Conservation (phyloP, 1,140 invertebrate species). For the Aricia agestis region DNA sequence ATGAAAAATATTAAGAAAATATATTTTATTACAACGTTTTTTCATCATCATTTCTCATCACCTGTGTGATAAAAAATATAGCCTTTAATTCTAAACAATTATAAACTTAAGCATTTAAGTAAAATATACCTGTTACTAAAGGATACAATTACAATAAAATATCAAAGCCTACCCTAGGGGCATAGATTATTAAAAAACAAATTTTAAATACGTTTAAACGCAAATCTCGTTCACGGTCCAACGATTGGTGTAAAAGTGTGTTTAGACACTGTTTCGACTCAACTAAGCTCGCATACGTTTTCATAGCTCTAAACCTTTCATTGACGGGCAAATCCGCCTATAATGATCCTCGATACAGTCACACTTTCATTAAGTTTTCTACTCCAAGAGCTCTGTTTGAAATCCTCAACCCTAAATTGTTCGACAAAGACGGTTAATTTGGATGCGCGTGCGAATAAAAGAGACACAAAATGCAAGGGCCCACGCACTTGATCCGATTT, state of each 20-base stretch:
- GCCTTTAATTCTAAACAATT: too few species aligned
- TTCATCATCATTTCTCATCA: too few species aligned
- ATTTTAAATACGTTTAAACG: too few species aligned
- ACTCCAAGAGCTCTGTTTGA: constrained; percentile 51
- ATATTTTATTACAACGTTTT: too few species aligned
- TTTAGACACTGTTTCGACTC: constrained; percentile 32
- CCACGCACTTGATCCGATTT: constrained; percentile 64
- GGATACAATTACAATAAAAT: too few species aligned
- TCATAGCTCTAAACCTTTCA: constrained; percentile 62
- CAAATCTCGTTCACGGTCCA: too few species aligned
- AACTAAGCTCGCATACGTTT: constrained; percentile 61
- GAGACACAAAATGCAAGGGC: constrained; percentile 35
- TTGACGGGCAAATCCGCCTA: constrained; percentile 55
- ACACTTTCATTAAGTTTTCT: constrained; percentile 70
- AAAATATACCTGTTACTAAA: too few species aligned
- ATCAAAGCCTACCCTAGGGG: too few species aligned
- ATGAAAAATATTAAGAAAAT: too few species aligned
- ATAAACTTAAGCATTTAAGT: too few species aligned
- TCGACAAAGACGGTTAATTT: constrained; percentile 33
- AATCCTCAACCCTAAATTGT: constrained; percentile 48
- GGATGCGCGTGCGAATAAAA: constrained; percentile 31
- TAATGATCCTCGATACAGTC: constrained; percentile 59
- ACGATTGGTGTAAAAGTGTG: not conserved
- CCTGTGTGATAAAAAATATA: too few species aligned
- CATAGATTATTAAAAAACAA: too few species aligned